These are phyloP conservation scores for Knipowitschia caucasica DNA, from an alignment of 2,797 vertebrate species.

Conservation along the genomic window DNA sequence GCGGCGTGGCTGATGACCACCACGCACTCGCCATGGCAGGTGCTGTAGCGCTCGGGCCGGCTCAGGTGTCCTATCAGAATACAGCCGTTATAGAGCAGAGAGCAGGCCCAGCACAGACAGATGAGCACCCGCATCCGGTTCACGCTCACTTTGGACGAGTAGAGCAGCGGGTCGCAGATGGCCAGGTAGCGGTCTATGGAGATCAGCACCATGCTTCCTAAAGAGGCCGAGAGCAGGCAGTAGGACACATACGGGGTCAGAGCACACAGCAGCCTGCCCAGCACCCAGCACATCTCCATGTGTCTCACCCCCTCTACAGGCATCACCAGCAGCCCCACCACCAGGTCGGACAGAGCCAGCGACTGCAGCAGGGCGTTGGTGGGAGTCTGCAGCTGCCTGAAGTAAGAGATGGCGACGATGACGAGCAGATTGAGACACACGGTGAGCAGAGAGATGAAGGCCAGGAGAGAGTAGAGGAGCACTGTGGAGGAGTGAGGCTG, in stretches of 20 bases:
- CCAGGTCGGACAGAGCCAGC: too few species aligned
- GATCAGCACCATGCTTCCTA: constrained; percentile 73
- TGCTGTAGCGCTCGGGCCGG: constrained; percentile 17
- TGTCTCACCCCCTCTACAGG: constrained; percentile 64
- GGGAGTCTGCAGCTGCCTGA: too few species aligned
- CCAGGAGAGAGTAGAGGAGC: too few species aligned
- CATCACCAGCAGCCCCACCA: constrained; percentile 62
- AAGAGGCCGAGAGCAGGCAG: constrained; percentile 68
- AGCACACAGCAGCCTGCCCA: constrained; percentile 68
- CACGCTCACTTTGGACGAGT: constrained; percentile 40
- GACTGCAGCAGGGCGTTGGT: too few species aligned
- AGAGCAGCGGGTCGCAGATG: constrained; percentile 56
- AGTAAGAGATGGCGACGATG: too few species aligned
- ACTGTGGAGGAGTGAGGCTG: too few species aligned
- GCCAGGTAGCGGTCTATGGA: constrained; percentile 64
- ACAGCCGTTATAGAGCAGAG: constrained; percentile 34
- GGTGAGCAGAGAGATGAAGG: too few species aligned
- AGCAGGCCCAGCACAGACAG: constrained; percentile 45
- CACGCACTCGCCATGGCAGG: constrained; percentile 49
- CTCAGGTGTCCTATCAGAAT: constrained; percentile 29
- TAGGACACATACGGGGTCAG: constrained; percentile 45
- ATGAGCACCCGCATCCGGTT: constrained; percentile 23
- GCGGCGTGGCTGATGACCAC: constrained; percentile 18
- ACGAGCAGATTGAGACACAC: too few species aligned
- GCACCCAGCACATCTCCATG: constrained; percentile 74